phyloP scores from a whole-genome alignment of 2,888 invertebrate species.

The Lampropteryx suffumata region DNA sequence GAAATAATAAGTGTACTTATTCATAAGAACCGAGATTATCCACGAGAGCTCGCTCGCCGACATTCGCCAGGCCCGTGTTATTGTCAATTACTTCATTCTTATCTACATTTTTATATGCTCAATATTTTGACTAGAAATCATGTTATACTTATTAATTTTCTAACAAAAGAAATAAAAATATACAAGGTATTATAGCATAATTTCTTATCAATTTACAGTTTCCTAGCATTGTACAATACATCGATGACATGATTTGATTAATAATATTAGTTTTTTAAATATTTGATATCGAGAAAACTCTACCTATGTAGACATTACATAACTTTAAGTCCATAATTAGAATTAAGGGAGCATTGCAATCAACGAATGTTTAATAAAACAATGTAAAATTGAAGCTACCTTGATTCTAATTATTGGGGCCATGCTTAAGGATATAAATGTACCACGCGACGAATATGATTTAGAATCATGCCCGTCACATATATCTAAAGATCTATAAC shows the following conservation, averaged over 20 bases:
- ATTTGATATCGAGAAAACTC: slow-evolving; percentile 52
- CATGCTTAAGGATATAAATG: background rate
- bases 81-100: slow-evolving; percentile 80
- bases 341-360: slow-evolving; percentile 43
- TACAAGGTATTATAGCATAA: slow-evolving; percentile 73
- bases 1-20: slow-evolving; percentile 67
- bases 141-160: slow-evolving; percentile 77
- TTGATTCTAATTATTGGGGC: slow-evolving; percentile 1
- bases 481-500: slow-evolving; percentile 32
- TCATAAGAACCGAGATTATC: slow-evolving; percentile 54
- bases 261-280: slow-evolving; percentile 37
- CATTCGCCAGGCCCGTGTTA: slow-evolving; percentile 73
- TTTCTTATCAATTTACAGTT: slow-evolving; percentile 77
- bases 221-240: slow-evolving; percentile 77
- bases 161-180: slow-evolving; percentile 77
- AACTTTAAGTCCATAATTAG: slow-evolving; percentile 20
- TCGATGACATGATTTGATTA: slow-evolving; percentile 69
- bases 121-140: slow-evolving; percentile 84
- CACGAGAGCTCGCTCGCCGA: slow-evolving; percentile 35
- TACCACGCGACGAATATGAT: slow-evolving; percentile 10
- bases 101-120: slow-evolving; percentile 80
- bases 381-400: background rate
- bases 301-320: slow-evolving; percentile 52
- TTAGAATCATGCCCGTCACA: slow-evolving; percentile 51
- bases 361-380: too few relatives aligned